Conservation (phyloP, 1,140 invertebrate species). For the Panagrolaimus sp. region DNA sequence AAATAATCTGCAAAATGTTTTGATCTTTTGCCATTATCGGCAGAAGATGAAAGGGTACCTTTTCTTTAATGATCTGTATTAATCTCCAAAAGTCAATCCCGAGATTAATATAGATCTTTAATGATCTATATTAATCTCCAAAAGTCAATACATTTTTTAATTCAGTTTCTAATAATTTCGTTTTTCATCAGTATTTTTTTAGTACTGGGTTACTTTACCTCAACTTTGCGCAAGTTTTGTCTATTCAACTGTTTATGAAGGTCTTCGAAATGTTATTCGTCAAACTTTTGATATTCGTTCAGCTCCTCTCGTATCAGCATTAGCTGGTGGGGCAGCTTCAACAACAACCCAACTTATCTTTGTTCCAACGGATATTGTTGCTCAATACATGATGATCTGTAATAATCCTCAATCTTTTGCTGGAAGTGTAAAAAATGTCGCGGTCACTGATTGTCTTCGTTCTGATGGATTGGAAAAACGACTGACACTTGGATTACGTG, state of each 20-base stretch:
- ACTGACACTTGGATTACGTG: conserved; percentile 14
- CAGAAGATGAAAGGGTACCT: no score
- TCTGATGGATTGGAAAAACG: neutral
- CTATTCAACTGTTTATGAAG: conserved; percentile 91
- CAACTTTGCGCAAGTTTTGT: conserved; percentile 59
- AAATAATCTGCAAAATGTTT: no score
- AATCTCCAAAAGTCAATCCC: no score
- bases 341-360: conserved; percentile 18
- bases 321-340: conserved; percentile 17
- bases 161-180: no score
- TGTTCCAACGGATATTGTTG: conserved; percentile 20
- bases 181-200: conserved; percentile 9
- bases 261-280: conserved; percentile 65
- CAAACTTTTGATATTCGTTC: neutral
- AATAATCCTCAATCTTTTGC: conserved; percentile 21
- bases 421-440: conserved; percentile 8
- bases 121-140: no score
- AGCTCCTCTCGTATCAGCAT: neutral
- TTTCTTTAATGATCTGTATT: no score
- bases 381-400: conserved; percentile 26
- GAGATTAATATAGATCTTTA: no score
- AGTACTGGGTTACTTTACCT: conserved; percentile 45
- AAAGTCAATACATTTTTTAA: no score
- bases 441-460: conserved; percentile 4
- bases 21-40: no score